Conservation (phyloP, 2,888 invertebrate genomes). For the Myopa testacea region DNA sequence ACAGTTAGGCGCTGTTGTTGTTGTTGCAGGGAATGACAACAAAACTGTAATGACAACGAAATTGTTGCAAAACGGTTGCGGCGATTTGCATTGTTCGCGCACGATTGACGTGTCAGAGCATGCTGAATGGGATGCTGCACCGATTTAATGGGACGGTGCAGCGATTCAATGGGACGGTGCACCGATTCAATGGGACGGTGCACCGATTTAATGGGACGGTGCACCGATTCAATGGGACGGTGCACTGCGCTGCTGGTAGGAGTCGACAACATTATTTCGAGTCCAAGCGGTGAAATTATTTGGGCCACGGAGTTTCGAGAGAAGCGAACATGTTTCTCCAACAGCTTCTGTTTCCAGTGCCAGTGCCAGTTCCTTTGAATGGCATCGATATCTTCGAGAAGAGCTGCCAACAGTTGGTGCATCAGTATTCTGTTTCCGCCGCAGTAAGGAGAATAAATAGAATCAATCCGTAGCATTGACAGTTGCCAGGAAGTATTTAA, state of each 20-base stretch:
- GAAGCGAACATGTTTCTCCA: conserved; percentile 12
- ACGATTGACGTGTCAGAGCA: neutral
- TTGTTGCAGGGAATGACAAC: conserved; percentile 4
- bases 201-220: too few relatives aligned
- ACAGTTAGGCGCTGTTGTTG: conserved; percentile 18
- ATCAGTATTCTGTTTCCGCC: neutral
- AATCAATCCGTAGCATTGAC: neutral
- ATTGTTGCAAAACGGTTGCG: conserved; percentile 10
- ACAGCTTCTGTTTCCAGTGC: neutral
- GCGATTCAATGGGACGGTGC: neutral
- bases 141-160: neutral
- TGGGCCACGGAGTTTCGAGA: neutral
- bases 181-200: too few relatives aligned
- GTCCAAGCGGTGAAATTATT: conserved; percentile 16
- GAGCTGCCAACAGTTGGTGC: neutral
- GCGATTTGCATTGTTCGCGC: conserved; percentile 57
- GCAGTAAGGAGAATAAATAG: conserved; percentile 12
- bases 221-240: conserved; percentile 45
- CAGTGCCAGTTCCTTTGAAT: conserved; percentile 3
- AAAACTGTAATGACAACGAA: conserved; percentile 25
- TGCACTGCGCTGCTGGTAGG: conserved; percentile 51
- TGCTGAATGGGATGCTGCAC: neutral
- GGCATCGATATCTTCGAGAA: conserved; percentile 1
- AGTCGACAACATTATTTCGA: conserved; percentile 56
- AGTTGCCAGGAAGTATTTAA: conserved; percentile 19